phyloP scores from a whole-genome alignment of 2,888 invertebrate species.

The Minunthozetes semirufus region DNA sequence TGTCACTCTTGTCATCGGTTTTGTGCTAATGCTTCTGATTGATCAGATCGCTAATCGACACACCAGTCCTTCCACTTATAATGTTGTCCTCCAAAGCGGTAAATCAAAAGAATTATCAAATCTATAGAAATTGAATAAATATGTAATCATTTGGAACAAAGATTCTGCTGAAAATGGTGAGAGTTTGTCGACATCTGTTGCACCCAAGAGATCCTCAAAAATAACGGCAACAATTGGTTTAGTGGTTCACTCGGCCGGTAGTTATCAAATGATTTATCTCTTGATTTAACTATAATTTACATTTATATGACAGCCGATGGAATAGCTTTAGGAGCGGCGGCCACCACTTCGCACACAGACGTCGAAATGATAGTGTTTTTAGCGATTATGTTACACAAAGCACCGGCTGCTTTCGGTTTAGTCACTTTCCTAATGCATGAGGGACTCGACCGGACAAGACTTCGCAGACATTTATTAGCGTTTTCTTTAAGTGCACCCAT shows the following conservation, averaged over 20 bases:
- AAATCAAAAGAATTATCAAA: background rate
- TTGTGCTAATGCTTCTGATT: constrained; percentile 93
- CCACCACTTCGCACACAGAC: constrained; percentile 88
- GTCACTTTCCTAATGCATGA: constrained; percentile 95
- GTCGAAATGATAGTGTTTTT: constrained; percentile 96
- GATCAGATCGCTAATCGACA: constrained; percentile 62
- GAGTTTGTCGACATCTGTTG: constrained; percentile 5
- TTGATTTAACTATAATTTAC: background rate
- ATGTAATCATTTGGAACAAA: background rate
- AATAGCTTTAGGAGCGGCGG: constrained; percentile 94
- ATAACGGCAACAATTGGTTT: constrained; percentile 92
- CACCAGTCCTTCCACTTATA: constrained; percentile 15
- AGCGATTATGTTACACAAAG: constrained; percentile 98
- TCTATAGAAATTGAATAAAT: background rate
- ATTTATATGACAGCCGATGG: constrained; percentile 68
- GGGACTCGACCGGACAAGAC: constrained; percentile 78
- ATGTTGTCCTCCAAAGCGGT: constrained; percentile 11
- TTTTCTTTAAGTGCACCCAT: constrained; percentile 90
- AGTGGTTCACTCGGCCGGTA: constrained; percentile 93
- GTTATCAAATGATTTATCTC: no score
- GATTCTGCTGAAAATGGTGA: constrained; percentile 21
- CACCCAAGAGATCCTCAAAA: constrained; percentile 46
- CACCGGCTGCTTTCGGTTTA: constrained; percentile 95
- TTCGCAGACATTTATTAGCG: constrained; percentile 77
- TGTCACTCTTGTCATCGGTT: constrained; percentile 83